phyloP scores from a whole-genome alignment of 2,888 invertebrate species.

The Podabrus alpinus region DNA sequence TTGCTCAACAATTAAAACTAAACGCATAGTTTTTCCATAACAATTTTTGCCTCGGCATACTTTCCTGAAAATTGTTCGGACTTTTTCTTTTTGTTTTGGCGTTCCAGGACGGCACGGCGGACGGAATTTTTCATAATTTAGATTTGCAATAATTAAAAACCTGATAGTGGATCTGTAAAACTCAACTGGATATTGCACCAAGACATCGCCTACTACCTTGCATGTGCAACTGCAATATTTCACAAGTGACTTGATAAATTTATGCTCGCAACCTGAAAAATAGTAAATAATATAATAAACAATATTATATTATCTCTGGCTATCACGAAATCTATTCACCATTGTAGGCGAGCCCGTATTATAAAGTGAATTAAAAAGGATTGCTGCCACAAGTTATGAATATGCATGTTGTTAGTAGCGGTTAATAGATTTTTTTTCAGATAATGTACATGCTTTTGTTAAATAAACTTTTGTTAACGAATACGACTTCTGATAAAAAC shows the following conservation, averaged over 20 bases:
- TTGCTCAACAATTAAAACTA: not conserved
- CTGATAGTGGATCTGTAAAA: slow-evolving; percentile 10
- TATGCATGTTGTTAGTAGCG: slow-evolving; percentile 16
- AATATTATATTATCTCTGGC: slow-evolving; percentile 39
- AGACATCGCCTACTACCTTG: slow-evolving; percentile 36
- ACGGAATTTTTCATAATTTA: not conserved
- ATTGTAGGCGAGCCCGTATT: slow-evolving; percentile 27
- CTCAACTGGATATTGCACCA: slow-evolving; percentile 36
- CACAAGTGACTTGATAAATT: slow-evolving; percentile 38
- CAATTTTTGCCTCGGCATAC: not conserved
- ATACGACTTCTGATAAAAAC: not conserved
- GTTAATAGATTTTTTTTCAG: slow-evolving; percentile 4
- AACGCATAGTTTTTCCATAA: not conserved
- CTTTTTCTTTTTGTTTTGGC: not conserved
- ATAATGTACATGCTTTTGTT: slow-evolving; percentile 4
- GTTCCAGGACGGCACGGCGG: not conserved
- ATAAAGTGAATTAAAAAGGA: slow-evolving; percentile 27
- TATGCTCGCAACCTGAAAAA: slow-evolving; percentile 39
- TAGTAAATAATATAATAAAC: slow-evolving; percentile 42
- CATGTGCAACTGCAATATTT: slow-evolving; percentile 40
- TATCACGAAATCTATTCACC: slow-evolving; percentile 38
- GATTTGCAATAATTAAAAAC: not conserved
- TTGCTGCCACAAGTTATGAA: slow-evolving; percentile 24
- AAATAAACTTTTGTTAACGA: not conserved
- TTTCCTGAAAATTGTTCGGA: not conserved